Conservation (phyloP, 2,888 invertebrate genomes). For the Calameuta idolon region DNA sequence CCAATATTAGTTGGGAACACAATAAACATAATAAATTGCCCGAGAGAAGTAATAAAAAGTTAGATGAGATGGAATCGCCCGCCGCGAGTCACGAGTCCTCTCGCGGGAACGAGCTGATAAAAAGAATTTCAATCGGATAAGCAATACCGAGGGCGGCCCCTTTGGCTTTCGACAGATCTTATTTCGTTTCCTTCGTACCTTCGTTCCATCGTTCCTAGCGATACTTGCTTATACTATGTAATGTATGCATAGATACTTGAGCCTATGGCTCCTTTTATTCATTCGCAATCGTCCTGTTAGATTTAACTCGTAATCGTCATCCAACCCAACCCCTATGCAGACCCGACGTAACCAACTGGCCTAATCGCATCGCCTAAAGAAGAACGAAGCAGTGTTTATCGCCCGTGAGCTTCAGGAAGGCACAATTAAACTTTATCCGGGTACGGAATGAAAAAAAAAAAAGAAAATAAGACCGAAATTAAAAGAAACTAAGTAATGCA, state of each 20-base stretch:
- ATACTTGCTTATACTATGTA: background rate
- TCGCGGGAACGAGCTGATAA: slow-evolving; percentile 25
- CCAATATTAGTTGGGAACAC: slow-evolving; percentile 25
- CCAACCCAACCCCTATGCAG: too few relatives aligned
- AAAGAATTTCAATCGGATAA: slow-evolving; percentile 17
- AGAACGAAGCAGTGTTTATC: background rate
- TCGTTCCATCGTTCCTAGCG: background rate
- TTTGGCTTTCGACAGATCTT: background rate
- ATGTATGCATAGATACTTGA: background rate
- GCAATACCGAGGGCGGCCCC: background rate
- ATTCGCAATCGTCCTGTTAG: background rate
- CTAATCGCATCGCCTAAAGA: background rate
- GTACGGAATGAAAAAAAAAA: background rate
- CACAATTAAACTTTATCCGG: background rate
- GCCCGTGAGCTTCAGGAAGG: background rate
- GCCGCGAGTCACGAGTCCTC: slow-evolving; percentile 10
- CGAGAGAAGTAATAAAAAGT: slow-evolving; percentile 41
- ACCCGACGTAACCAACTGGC: background rate
- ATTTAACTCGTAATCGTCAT: background rate
- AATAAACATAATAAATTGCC: slow-evolving; percentile 35
- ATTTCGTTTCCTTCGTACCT: background rate
- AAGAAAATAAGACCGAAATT: background rate
- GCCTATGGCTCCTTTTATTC: background rate
- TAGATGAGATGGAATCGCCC: slow-evolving; percentile 25
- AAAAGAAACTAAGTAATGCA: background rate